phyloP scores from a whole-genome alignment of 2,888 invertebrate genomes.

The Merodon equestris region DNA sequence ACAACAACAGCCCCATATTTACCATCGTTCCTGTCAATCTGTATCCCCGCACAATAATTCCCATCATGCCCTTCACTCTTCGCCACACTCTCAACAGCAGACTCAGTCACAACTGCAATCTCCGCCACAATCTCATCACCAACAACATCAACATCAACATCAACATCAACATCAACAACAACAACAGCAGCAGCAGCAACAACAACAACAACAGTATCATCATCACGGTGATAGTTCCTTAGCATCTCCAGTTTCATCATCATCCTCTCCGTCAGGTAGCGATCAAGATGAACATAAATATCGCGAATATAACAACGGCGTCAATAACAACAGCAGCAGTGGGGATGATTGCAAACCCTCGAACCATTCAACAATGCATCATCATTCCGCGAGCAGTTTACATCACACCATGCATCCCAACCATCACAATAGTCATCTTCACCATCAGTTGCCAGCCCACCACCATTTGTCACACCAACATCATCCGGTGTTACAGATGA shows the following conservation, averaged over 20 bases:
- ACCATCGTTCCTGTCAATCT: slow-evolving; percentile 69
- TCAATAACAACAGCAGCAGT: slow-evolving; percentile 49
- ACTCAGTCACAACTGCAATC: too few species aligned
- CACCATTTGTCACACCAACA: slow-evolving; percentile 52
- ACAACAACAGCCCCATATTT: slow-evolving; percentile 31
- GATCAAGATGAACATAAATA: slow-evolving; percentile 47
- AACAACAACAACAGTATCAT: slow-evolving; percentile 44
- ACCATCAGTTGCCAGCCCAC: slow-evolving; percentile 54
- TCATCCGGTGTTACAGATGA: slow-evolving; percentile 71
- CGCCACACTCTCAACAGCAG: slow-evolving; percentile 11
- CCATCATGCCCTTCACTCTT: slow-evolving; percentile 43
- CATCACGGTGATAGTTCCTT: slow-evolving; percentile 58
- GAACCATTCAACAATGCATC: slow-evolving; percentile 52
- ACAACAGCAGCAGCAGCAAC: slow-evolving; percentile 29
- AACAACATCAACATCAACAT: slow-evolving; percentile 36
- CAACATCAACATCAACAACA: slow-evolving; percentile 48
- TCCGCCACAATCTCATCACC: too few species aligned
- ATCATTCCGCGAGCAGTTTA: slow-evolving; percentile 54
- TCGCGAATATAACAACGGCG: slow-evolving; percentile 48
- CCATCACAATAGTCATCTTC: slow-evolving; percentile 44
- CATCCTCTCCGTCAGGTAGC: slow-evolving; percentile 47
- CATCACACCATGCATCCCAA: slow-evolving; percentile 53
- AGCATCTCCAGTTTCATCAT: slow-evolving; percentile 49
- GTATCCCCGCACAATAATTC: slow-evolving; percentile 65
- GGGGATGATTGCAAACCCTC: slow-evolving; percentile 46